These are phyloP conservation scores for Hyphantria cunea DNA, from an alignment of 1,140 invertebrate species.

Conservation along the genomic window DNA sequence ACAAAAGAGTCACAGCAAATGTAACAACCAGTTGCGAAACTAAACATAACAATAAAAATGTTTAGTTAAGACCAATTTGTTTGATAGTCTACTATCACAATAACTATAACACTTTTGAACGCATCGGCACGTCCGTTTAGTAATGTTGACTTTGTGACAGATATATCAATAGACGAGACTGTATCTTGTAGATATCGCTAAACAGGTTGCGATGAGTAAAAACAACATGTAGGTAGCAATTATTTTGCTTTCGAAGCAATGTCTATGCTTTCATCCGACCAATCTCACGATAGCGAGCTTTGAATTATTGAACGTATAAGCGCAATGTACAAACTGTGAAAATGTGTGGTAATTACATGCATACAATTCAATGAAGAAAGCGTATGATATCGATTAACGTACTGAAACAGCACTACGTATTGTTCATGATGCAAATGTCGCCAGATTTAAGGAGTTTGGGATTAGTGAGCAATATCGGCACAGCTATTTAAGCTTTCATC, in stretches of 20 bases:
- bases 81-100: too few relatives aligned
- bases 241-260: constrained; percentile 37
- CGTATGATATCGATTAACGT: too few relatives aligned
- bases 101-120: constrained; percentile 23
- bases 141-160: constrained; percentile 15
- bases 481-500: too few relatives aligned
- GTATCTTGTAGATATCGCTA: constrained; percentile 17
- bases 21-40: not conserved
- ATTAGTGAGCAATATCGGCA: too few relatives aligned
- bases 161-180: constrained; percentile 27
- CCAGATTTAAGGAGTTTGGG: too few relatives aligned
- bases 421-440: too few relatives aligned
- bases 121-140: constrained; percentile 5
- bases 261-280: constrained; percentile 28
- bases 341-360: too few relatives aligned
- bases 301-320: not conserved
- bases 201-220: constrained; percentile 31
- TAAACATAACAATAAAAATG: not conserved
- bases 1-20: constrained; percentile 7
- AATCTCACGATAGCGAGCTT: constrained; percentile 29
- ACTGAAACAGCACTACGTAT: too few relatives aligned
- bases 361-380: too few relatives aligned
- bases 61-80: constrained; percentile 9
- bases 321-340: too few relatives aligned
- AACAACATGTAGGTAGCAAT: constrained; percentile 37